A percentile compares a stretch with the other conserved stretches of the same genome.
Conservation (phyloP, 2,888 invertebrate species). For the Sthenelais limicola region DNA sequence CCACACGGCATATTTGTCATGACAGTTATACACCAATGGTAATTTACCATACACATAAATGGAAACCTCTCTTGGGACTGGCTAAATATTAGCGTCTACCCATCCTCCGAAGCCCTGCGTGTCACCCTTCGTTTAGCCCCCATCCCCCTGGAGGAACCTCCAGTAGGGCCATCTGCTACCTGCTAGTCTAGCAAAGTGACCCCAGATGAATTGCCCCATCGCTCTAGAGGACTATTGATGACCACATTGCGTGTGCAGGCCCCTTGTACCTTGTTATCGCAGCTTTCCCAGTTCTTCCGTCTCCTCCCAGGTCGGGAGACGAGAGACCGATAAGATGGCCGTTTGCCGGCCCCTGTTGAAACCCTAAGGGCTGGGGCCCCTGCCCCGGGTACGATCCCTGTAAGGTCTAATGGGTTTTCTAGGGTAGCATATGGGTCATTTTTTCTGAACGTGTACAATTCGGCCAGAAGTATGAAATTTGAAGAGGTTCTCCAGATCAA, state of each 20-base stretch:
- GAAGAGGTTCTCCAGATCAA: too few relatives aligned
- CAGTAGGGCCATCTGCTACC: slow-evolving; percentile 18
- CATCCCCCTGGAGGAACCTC: background rate
- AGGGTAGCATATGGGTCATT: background rate
- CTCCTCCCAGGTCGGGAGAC: slow-evolving; percentile 32
- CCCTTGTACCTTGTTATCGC: slow-evolving; percentile 28
- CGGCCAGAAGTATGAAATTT: too few relatives aligned
- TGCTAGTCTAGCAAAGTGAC: background rate
- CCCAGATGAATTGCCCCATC: background rate
- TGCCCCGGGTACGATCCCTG: background rate
- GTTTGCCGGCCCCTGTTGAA: background rate
- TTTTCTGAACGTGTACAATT: too few relatives aligned
- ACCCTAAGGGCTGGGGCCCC: background rate
- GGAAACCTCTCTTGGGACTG: too few relatives aligned
- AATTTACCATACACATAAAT: too few relatives aligned
- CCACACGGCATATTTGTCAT: slow-evolving; percentile 14
- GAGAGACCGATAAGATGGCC: slow-evolving; percentile 19
- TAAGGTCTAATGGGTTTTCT: slow-evolving; percentile 18
- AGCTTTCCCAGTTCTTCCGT: slow-evolving; percentile 28
- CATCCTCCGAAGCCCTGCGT: background rate
- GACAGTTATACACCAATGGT: background rate
- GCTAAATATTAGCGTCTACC: too few relatives aligned
- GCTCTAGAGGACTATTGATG: slow-evolving; percentile 24
- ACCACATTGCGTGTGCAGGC: slow-evolving; percentile 3
- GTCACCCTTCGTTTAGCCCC: slow-evolving; percentile 21